A percentile compares a stretch with the other conserved stretches of the same genome.
phyloP scores from a whole-genome alignment of 2,113 vertebrate species.

The Emydura subglobosa region DNA sequence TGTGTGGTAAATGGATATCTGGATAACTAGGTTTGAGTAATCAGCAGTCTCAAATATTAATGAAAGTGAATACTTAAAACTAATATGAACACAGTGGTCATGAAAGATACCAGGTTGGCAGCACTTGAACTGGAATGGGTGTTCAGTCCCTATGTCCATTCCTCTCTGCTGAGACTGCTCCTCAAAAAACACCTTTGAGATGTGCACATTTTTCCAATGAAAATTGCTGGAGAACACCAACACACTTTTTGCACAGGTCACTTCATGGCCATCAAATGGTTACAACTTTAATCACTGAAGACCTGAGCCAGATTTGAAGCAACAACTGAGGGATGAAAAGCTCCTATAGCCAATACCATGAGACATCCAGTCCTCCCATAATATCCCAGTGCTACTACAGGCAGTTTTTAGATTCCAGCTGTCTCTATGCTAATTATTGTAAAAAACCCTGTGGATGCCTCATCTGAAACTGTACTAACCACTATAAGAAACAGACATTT shows the following conservation, averaged over 20 bases:
- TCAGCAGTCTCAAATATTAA: background rate
- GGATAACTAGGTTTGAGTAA: background rate
- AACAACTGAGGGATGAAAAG: background rate
- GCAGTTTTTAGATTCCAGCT: background rate
- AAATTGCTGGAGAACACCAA: background rate
- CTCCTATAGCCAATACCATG: background rate
- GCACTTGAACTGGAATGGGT: accelerated
- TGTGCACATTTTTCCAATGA: background rate
- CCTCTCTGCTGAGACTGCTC: background rate
- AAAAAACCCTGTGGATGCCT: background rate
- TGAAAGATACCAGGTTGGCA: background rate
- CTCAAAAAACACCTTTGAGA: background rate
- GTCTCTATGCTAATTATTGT: background rate
- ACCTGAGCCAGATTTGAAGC: background rate
- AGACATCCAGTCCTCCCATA: background rate
- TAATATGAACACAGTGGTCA: background rate
- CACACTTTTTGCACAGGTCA: background rate
- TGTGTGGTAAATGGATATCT: background rate
- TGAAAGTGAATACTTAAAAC: background rate
- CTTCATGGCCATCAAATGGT: background rate
- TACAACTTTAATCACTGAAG: background rate
- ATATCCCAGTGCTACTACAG: background rate
- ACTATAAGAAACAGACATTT: conserved; percentile 4
- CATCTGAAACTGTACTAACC: background rate
- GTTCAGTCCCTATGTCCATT: background rate